Conservation (phyloP, 2,113 vertebrate species). For the Morone chrysops region DNA sequence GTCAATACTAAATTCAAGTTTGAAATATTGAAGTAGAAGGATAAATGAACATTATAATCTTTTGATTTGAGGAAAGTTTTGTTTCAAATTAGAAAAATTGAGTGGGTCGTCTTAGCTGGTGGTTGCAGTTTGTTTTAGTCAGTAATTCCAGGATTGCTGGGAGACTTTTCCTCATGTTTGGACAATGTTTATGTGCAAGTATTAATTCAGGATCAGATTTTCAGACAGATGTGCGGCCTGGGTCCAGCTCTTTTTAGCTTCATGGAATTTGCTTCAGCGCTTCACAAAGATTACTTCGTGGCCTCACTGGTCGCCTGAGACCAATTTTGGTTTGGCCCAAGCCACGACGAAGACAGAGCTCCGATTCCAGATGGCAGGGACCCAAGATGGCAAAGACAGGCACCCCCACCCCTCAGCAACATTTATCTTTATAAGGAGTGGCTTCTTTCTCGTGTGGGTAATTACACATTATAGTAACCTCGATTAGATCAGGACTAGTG, state of each 20-base stretch:
- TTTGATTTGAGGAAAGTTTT: slow-evolving; percentile 26
- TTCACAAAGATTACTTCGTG: slow-evolving; percentile 74
- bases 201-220: slow-evolving; percentile 62
- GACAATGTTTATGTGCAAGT: slow-evolving; percentile 38
- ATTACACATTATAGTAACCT: slow-evolving; percentile 45
- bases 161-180: slow-evolving; percentile 59
- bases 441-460: slow-evolving; percentile 40
- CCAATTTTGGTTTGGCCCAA: slow-evolving; percentile 80
- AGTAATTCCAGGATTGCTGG: slow-evolving; percentile 39
- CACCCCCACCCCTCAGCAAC: slow-evolving; percentile 41
- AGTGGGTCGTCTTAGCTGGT: slow-evolving; percentile 27
- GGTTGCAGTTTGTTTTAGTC: slow-evolving; percentile 40
- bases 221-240: slow-evolving; percentile 68
- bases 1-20: not conserved
- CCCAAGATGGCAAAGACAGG: slow-evolving; percentile 70
- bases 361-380: slow-evolving; percentile 65
- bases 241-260: slow-evolving; percentile 71
- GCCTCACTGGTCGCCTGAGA: slow-evolving; percentile 76
- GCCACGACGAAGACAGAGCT: slow-evolving; percentile 69
- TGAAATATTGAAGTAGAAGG: slow-evolving; percentile 19
- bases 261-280: slow-evolving; percentile 64
- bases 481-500: slow-evolving; percentile 33
- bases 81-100: slow-evolving; percentile 23
- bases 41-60: slow-evolving; percentile 16
- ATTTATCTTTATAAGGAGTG: slow-evolving; percentile 73